Evolutionary conservation across 2,797 vertebrate species (phyloP), one percentile per base, ranked within the genome.

Genomic region (Galaxias olidus): DNA sequence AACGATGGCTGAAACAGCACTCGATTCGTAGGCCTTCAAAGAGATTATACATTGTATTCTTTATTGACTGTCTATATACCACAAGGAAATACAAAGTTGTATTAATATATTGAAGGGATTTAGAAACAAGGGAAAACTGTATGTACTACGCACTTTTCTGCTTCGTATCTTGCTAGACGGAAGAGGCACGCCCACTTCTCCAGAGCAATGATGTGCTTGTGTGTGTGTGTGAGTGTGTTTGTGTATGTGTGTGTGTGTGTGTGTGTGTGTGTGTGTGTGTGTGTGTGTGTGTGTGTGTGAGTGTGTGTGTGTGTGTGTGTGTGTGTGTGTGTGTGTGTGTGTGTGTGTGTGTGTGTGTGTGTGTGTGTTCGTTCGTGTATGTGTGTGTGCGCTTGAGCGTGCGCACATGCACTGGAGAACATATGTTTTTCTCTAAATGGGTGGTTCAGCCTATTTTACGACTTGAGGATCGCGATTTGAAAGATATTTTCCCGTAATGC

Each of bases 121-220:
- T 56, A 75, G 72, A 81, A 87, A 85, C 68, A 46, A 56, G 58
- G 69, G 54, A 61, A 81, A 90, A 90, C 80, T 85, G 74, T 67
- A 84, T 40, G 41, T 14, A 20, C 47, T 92, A 92, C 92, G 91
- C 91, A 93, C 91, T 93, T 93, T 87, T 86, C 74, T 83, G 84
- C 82, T 84, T 60, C 57, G 81, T 80, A 84, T 77, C 78, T 76
- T 74, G 81, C 66, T 79, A 85, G 84, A 74, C 51, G 42, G 73
- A 42, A 68, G 86, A 87, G 91, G 84, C 89, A 93, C 91, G 91
- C 92, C 91, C 92, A 92, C 91, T 89, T 87, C 73, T 52, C 74
- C 68, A 45, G 81, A 77, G 82, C 78, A 82, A 63, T 77, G 81
- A 81, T 72, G 77, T 71, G 59, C 30, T 57, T 63, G 61, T 58